Evolutionary conservation across 2,797 vertebrate genomes (phyloP).

Genomic region (Lacerta viridis): DNA sequence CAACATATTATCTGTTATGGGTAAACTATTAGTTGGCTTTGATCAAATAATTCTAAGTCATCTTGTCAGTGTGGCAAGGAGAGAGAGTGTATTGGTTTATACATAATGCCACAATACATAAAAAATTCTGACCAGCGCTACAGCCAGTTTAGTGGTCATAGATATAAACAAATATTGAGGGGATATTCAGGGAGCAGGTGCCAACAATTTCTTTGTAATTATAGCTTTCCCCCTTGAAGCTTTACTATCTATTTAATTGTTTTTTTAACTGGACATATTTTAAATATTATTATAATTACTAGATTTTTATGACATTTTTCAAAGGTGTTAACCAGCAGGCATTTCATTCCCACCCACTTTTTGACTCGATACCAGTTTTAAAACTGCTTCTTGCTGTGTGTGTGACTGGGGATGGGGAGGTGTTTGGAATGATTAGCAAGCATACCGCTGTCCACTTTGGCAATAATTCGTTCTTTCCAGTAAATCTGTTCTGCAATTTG

Average conservation of each 20-base stretch:
- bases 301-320: conserved; percentile 34
- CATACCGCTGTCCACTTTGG: conserved; percentile 71
- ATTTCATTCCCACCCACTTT: conserved; percentile 45
- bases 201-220: conserved; percentile 6
- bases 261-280: neutral
- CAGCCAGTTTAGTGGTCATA: neutral
- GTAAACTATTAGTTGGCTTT: neutral
- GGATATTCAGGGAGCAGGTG: conserved; percentile 12
- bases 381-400: conserved; percentile 67
- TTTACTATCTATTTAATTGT: fast-evolving
- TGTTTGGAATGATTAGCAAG: conserved; percentile 70
- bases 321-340: conserved; percentile 59
- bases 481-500: conserved; percentile 73
- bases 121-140: neutral
- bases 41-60: too few species aligned
- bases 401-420: conserved; percentile 70
- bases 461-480: conserved; percentile 64
- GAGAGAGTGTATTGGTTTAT: too few species aligned
- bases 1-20: neutral
- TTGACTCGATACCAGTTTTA: conserved; percentile 49
- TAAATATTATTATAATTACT: conserved; percentile 34
- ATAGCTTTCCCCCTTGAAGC: neutral
- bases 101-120: too few species aligned
- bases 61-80: too few species aligned
- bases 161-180: conserved; percentile 10